Evolutionary conservation across 1,140 invertebrate genomes (phyloP), one percentile per base, ranked within the genome.

Genomic region (Nephila pilipes): DNA sequence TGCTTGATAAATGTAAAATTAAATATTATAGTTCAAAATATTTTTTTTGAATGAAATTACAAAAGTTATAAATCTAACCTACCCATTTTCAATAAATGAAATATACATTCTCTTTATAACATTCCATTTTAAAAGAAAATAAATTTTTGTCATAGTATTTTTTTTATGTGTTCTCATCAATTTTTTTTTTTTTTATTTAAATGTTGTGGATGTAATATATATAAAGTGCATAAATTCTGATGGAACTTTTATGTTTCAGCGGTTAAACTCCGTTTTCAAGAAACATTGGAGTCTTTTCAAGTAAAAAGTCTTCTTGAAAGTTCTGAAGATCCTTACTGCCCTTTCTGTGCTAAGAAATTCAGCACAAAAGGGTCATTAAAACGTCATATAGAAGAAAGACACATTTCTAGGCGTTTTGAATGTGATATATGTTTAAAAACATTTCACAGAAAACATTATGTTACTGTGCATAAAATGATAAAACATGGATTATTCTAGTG

Each of bases 311-410:
- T 38, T 36, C 2, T 75, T 25, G 63, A 69, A 75, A 36, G 3
- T 32, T 25, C 46, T 83, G n/a, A 87, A 58, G 20, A 22, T 87
- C 29, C 14, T 20, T 29, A 25, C 32, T 93, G 92, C 25, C 22
- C 87, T 25, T 81, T 60, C 20, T 93, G 92, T 25, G 2, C 36
- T 16, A 55, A 57, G 38, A 22, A 38, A n/a, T 93, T 63, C 88
- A 57, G 75, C n/a, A 93, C 63, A 58, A 81, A 83, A 32, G 16
- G 36, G 18, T 89, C 57, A 85, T 89, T 93, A 58, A 89, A 89
- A 18, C 36, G 92, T 16, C 93, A 94, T 58, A 38, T 92, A 14
- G 63, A 94, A 55, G 91, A 93, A 60, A n/a, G n/a, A 8, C 91
- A 93, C 25, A 60, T 46, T 25, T 88, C 57, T 65, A 75, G 20